Conservation (phyloP, 2,797 vertebrate species). For the Podargus strigoides region DNA sequence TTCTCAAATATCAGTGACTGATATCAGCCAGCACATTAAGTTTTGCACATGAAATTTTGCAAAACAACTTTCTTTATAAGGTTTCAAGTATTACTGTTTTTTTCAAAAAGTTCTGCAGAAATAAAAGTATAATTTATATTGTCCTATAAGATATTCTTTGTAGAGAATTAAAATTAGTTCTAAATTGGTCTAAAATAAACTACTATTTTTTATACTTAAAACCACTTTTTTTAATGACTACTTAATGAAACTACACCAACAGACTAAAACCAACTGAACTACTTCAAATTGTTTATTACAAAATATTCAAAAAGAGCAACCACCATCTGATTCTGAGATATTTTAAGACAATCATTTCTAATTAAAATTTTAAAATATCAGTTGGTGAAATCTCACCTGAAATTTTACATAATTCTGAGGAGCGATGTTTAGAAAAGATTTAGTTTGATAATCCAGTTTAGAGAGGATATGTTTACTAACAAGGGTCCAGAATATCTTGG, state of each 20-base stretch:
- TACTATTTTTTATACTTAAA: neutral
- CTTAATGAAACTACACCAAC: neutral
- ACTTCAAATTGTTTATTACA: neutral
- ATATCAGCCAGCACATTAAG: neutral
- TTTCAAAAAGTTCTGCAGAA: neutral
- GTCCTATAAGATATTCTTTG: neutral
- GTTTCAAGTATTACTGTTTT: neutral
- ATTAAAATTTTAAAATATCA: neutral
- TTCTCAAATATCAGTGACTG: neutral
- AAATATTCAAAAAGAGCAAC: neutral
- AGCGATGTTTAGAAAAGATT: neutral
- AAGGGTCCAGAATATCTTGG: neutral
- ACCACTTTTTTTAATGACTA: neutral
- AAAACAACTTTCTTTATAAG: neutral
- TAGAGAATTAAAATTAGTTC: neutral
- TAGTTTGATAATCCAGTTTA: neutral
- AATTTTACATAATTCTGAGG: neutral
- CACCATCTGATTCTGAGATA: neutral
- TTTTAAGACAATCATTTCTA: neutral
- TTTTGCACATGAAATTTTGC: neutral
- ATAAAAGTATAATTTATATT: neutral
- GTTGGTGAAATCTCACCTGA: neutral
- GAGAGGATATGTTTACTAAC: neutral
- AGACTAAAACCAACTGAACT: neutral
- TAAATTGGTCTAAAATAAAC: neutral